Conservation (phyloP, 2,797 vertebrate genomes). For the Staurois parvus region DNA sequence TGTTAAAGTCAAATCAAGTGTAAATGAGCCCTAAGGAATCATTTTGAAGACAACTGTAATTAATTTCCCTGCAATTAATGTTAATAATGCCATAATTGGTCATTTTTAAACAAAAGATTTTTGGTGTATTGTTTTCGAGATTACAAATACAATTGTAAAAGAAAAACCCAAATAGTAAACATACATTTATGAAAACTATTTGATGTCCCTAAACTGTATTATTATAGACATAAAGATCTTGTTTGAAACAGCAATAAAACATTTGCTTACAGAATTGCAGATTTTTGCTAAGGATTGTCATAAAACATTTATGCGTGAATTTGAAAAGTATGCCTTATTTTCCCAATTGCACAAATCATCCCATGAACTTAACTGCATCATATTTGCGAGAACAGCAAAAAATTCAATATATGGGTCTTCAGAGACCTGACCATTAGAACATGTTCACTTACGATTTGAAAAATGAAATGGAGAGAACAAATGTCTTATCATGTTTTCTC, state of each 20-base stretch:
- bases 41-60: no score
- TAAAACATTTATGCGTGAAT: not conserved
- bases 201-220: not conserved
- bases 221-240: not conserved
- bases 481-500: conserved; percentile 31
- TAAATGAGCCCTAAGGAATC: no score
- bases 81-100: no score
- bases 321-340: not conserved
- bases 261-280: not conserved
- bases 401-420: not conserved
- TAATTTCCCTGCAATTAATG: no score
- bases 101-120: no score
- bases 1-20: no score
- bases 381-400: not conserved
- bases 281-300: not conserved
- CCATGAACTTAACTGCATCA: not conserved
- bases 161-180: not conserved
- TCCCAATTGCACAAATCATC: conserved; percentile 8
- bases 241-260: not conserved
- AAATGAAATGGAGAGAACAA: conserved; percentile 8
- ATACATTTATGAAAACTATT: not conserved
- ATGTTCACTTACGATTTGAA: conserved; percentile 2
- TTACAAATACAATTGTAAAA: no score
- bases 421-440: conserved; percentile 4
- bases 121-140: no score